Evolutionary conservation across 2,113 vertebrate species (phyloP).

Genomic region (Nymphicus hollandicus): DNA sequence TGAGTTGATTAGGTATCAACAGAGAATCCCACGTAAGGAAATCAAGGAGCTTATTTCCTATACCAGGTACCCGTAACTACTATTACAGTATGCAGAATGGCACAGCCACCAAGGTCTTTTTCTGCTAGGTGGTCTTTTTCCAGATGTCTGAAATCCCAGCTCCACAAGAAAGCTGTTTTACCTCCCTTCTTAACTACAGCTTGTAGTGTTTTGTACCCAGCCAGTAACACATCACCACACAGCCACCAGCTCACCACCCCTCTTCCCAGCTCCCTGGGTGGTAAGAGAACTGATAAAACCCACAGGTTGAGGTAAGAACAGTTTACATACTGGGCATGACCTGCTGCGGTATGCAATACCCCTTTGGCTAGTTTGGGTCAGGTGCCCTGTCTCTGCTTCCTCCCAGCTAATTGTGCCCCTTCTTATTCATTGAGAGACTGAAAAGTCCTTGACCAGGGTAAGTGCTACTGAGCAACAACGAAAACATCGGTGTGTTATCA

Average conservation of each 20-base stretch:
- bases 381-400: not conserved
- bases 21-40: not conserved
- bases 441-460: not conserved
- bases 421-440: not conserved
- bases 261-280: not conserved
- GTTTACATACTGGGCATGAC: not conserved
- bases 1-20: not conserved
- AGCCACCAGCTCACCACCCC: not conserved
- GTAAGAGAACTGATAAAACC: not conserved
- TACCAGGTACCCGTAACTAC: not conserved
- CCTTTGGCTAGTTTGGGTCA: not conserved
- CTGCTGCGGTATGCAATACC: not conserved
- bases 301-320: not conserved
- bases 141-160: not conserved
- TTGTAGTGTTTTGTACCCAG: not conserved
- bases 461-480: not conserved
- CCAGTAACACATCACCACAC: not conserved
- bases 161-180: not conserved
- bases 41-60: not conserved
- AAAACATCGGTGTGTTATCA: not conserved
- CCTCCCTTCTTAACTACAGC: not conserved
- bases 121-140: not conserved
- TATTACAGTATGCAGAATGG: not conserved
- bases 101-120: not conserved
- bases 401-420: not conserved